Evolutionary conservation across 2,888 invertebrate genomes (phyloP).

Genomic region (Campoletis raptor): DNA sequence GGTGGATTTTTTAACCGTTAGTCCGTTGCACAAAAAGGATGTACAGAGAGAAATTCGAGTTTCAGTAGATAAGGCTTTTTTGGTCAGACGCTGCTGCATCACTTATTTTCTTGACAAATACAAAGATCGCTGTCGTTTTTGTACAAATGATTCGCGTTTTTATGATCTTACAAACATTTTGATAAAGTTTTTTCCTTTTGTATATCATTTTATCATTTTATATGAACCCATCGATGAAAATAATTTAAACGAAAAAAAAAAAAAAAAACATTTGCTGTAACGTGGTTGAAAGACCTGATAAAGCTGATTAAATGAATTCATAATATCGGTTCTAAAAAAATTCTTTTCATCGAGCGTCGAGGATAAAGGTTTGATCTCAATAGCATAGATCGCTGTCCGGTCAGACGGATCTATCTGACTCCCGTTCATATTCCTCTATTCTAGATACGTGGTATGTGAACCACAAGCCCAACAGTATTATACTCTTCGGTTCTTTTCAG

Average conservation of each 20-base stretch:
- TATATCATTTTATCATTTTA: neutral
- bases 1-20: constrained; percentile 13
- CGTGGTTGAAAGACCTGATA: neutral
- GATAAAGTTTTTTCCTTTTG: neutral
- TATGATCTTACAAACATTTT: neutral
- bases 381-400: constrained; percentile 46
- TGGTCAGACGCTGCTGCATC: constrained; percentile 11
- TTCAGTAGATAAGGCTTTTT: constrained; percentile 17
- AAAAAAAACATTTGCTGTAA: neutral
- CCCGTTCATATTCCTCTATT: constrained; percentile 24
- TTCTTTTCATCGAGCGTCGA: constrained; percentile 10
- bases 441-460: constrained; percentile 45
- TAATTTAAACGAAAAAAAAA: neutral
- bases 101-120: neutral
- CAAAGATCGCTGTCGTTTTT: neutral
- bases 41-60: constrained; percentile 5
- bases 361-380: constrained; percentile 43
- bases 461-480: constrained; percentile 27
- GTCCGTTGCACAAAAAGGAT: neutral
- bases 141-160: neutral
- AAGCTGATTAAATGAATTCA: neutral
- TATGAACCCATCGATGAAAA: neutral
- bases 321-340: neutral
- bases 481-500: constrained; percentile 16
- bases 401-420: constrained; percentile 43